A percentile compares a stretch with the other conserved stretches of the same genome.
Conservation (phyloP, 2,113 vertebrate genomes). For the Brachypodius melanocephalos region DNA sequence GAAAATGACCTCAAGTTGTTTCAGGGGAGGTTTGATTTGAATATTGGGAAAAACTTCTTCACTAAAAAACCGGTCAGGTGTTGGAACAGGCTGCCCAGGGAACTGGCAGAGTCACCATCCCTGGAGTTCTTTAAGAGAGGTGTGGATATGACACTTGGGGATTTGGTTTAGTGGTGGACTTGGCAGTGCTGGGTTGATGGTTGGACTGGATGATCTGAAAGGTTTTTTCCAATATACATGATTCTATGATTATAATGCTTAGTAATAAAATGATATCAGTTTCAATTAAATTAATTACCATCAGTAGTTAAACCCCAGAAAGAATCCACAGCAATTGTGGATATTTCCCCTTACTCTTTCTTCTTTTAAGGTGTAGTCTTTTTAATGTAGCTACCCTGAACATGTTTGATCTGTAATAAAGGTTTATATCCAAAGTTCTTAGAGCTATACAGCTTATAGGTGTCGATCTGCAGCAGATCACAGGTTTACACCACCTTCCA, state of each 20-base stretch:
- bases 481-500: neutral
- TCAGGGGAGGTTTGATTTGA: neutral
- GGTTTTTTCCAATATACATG: neutral
- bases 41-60: neutral
- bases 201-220: neutral
- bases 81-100: neutral
- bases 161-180: neutral
- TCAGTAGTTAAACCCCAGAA: neutral
- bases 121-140: neutral
- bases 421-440: neutral
- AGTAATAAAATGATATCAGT: neutral
- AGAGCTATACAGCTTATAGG: neutral
- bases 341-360: neutral
- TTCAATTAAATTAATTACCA: neutral
- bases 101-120: neutral
- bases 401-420: neutral
- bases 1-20: neutral
- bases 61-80: neutral
- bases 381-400: neutral
- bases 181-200: rapidly evolving
- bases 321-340: neutral
- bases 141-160: neutral
- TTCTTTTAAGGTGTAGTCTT: neutral
- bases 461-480: neutral
- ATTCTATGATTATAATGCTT: neutral